Evolutionary conservation across 2,113 vertebrate genomes (phyloP).

Genomic region (Edolisoma coerulescens): DNA sequence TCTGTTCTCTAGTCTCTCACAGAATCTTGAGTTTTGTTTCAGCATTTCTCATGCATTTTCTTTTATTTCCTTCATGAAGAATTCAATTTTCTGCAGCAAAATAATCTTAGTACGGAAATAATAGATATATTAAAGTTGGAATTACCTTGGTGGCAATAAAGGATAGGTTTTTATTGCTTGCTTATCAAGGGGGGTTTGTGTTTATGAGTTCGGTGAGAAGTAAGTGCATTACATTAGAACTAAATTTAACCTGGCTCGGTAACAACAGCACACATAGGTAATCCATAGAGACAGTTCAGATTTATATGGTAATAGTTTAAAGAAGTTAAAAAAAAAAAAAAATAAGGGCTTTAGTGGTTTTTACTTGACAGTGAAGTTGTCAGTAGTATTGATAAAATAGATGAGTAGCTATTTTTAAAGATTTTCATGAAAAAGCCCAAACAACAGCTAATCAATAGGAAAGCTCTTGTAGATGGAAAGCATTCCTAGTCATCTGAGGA

Average conservation of each 20-base stretch:
- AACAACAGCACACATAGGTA: background rate
- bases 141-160: constrained; percentile 56
- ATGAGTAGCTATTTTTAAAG: background rate
- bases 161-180: constrained; percentile 46
- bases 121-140: constrained; percentile 26
- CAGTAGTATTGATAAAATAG: background rate
- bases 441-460: background rate
- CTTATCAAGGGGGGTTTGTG: constrained; percentile 45
- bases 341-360: background rate
- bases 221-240: background rate
- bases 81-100: constrained; percentile 41
- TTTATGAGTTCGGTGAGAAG: constrained; percentile 21
- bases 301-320: background rate
- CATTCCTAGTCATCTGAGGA: background rate
- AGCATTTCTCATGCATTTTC: background rate
- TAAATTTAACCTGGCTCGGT: constrained; percentile 30
- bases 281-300: background rate
- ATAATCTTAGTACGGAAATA: constrained; percentile 32
- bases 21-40: background rate
- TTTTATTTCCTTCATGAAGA: constrained; percentile 9
- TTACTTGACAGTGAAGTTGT: background rate
- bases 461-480: background rate
- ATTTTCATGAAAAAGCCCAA: background rate
- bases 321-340: background rate
- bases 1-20: background rate